phyloP scores from a whole-genome alignment of 2,888 invertebrate species.

The Drosophila tripunctata region DNA sequence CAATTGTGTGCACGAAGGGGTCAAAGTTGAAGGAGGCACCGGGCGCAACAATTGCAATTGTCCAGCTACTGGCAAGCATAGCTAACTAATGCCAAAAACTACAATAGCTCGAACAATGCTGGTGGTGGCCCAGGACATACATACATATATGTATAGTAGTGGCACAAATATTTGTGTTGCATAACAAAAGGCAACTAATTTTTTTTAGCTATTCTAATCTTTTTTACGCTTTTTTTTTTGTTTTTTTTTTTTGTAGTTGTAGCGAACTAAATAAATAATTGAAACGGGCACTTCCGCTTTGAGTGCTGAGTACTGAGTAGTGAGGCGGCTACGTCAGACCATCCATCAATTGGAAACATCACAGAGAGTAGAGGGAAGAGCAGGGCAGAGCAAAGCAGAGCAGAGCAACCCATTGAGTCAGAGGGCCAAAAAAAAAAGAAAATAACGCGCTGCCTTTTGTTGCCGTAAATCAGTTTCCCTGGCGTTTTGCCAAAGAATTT shows the following conservation, averaged over 20 bases:
- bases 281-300: slow-evolving; percentile 71
- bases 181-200: slow-evolving; percentile 73
- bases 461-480: slow-evolving; percentile 77
- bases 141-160: slow-evolving; percentile 4
- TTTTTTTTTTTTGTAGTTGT: slow-evolving; percentile 25
- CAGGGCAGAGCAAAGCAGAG: no score
- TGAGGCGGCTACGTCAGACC: slow-evolving; percentile 54
- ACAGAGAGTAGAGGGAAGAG: no score
- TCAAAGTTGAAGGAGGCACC: neutral
- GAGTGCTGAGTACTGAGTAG: slow-evolving; percentile 34
- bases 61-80: slow-evolving; percentile 34
- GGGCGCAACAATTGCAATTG: slow-evolving; percentile 77
- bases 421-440: slow-evolving; percentile 1
- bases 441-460: slow-evolving; percentile 30
- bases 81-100: slow-evolving; percentile 56
- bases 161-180: slow-evolving; percentile 65
- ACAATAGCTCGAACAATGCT: slow-evolving; percentile 60
- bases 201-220: slow-evolving; percentile 19
- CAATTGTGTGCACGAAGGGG: slow-evolving; percentile 42
- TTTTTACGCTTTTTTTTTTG: slow-evolving; percentile 6
- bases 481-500: slow-evolving; percentile 69
- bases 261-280: slow-evolving; percentile 71
- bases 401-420: slow-evolving; percentile 62
- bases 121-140: slow-evolving; percentile 24
- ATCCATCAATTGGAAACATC: slow-evolving; percentile 70